Evolutionary conservation across 2,797 vertebrate species (phyloP), one percentile per base, ranked within the genome.

Genomic region (Brachyrhaphis roseni): DNA sequence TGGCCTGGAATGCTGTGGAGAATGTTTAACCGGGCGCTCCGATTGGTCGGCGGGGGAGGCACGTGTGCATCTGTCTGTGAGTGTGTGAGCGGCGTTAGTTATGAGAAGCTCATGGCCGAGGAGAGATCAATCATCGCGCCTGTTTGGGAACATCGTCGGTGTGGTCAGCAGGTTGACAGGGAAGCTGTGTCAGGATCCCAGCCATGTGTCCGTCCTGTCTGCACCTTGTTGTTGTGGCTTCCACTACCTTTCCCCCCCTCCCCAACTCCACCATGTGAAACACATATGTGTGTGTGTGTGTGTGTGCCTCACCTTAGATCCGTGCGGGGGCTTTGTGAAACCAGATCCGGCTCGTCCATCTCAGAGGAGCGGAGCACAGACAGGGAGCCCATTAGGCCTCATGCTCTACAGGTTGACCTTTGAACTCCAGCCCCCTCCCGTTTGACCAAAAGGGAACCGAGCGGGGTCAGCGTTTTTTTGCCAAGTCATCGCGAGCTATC

Each of bases 1-100:
- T 86, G 88, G 91, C 82, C 93, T 93, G 95, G 94, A 95, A 96
- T 95, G 89, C 91, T 92, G 82, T 86, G 81, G 83, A 85, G 92
- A 95, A 94, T 95, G 92, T 90, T 85, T 28, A 47, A 76, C 26
- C 15, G 53, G 62, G 66, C 72, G 75, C 87, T 91, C 88, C 90
- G 87, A 91, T 86, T 88, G 84, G 90, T 84, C 34, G 4, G 84
- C 39, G 82, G 74, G 79, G 77, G 77, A 86, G 84, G 77, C 77
- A 84, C 78, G 74, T 90, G 78, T 64, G 76, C 71, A 62, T 85
- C 41, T 82, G 77, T 78, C 68, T 78, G 80, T 72, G 72, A 80
- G 53, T 78, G 76, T 83, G 72, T 79, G 81, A 80, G 72, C 72
- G 18, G 72, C 71, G 83, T 82, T 81, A 78, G 72, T 78, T 86